These are phyloP conservation scores for Himalopsyche phryganea DNA, from an alignment of 1,140 invertebrate species.

Conservation along the genomic window DNA sequence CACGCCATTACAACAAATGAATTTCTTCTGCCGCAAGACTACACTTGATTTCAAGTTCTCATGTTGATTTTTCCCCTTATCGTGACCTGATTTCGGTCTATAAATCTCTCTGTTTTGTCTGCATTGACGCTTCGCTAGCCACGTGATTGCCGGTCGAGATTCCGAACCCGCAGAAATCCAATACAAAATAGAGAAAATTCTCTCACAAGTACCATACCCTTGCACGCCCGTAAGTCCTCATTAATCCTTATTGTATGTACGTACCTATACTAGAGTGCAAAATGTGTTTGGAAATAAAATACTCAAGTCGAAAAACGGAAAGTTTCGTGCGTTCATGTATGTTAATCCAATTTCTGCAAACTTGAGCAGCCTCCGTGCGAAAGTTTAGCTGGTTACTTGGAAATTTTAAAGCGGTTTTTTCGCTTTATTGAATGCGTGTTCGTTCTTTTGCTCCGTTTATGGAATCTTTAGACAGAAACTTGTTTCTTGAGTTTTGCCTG, in stretches of 20 bases:
- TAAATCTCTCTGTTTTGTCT: not conserved
- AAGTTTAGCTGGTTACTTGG: not conserved
- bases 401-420: constrained; percentile 8
- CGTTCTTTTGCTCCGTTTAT: constrained; percentile 1
- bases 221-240: not conserved
- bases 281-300: not conserved
- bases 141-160: not conserved
- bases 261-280: not conserved
- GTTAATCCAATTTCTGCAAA: constrained; percentile 8
- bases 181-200: not conserved
- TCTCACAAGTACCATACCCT: not conserved
- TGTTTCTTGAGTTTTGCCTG: not conserved
- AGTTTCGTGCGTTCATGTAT: constrained; percentile 4
- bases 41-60: no score
- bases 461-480: not conserved
- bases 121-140: not conserved
- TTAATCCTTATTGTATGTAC: constrained; percentile 1
- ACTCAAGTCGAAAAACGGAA: not conserved
- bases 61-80: no score
- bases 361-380: not conserved
- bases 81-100: no score
- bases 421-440: constrained; percentile 4
- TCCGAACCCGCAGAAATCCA: not conserved
- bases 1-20: no score
- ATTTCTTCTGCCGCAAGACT: no score